Base-by-base conservation (phyloP, 2,888 invertebrate species). In the Zonitis immaculata region DNA sequence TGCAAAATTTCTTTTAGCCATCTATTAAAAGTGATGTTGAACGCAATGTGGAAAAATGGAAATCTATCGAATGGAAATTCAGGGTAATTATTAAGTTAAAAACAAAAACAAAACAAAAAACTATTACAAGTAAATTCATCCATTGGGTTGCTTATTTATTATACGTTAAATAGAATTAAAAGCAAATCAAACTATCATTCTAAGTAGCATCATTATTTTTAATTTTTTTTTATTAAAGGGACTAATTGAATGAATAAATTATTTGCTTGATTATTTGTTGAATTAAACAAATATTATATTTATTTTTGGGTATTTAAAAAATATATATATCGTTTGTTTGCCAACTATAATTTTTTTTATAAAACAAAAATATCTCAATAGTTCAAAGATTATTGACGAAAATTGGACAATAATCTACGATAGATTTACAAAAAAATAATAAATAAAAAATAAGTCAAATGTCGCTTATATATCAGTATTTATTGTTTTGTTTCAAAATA, bases 61-160 rank as follows among this genome's bases (percentile, higher is more conserved):
- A 81, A 76, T 79, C 80, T 69, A 81, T 80, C 78, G 82, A 83
- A 73, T 83, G 83, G 83, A 83, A 83, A 79, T 83, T 82, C 79
- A 80, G 82, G 82, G 83, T 83, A 83, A 81, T 39, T 39, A 39
- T 39, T n/a, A 20, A 39, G 11, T 26, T 26, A 7, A 26, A 26
- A 8, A 20, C 6, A 20, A 16, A 8, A 2, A 35, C 11, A 39
- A 39, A 20, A 18, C 8, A 30, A 30, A 30, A 30, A 30, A 30
- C 5, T 6, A 30, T n/a, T n/a, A n/a, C n/a, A n/a, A n/a, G 30
- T n/a, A 30, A 30, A n/a, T n/a, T 20, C 5, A n/a, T 20, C 20
- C n/a, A 39, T 39, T 39, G 39, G 39, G 39, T 18, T 39, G 20
- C 20, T 20, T 28, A 3, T 3, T 9, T 28, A 9, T 28, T 35